phyloP scores from a whole-genome alignment of 2,888 invertebrate species.

The Andrena dorsata region DNA sequence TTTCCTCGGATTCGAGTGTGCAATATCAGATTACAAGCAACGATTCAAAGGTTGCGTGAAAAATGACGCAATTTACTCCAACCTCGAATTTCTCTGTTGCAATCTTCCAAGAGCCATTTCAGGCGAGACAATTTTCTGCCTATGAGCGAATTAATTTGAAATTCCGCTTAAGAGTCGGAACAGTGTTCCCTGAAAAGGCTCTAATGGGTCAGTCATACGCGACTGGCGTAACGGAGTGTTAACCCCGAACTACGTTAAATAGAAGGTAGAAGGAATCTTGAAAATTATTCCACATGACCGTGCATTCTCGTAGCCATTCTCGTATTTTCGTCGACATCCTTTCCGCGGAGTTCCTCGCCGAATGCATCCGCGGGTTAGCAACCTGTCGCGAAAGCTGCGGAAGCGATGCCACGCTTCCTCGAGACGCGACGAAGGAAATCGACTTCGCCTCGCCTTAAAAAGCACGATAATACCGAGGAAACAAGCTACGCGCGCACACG shows the following conservation, averaged over 20 bases:
- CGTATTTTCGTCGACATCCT: conserved; percentile 19
- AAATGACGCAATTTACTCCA: neutral
- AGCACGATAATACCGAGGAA: conserved; percentile 27
- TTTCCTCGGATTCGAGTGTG: neutral
- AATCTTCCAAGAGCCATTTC: neutral
- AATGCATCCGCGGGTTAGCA: neutral
- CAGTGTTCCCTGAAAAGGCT: too few relatives aligned
- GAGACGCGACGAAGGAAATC: conserved; percentile 38
- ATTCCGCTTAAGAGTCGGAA: too few relatives aligned
- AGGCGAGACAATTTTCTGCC: neutral
- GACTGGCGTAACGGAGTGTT: neutral
- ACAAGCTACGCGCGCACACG: neutral
- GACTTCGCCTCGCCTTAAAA: conserved; percentile 27
- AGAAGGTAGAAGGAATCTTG: neutral
- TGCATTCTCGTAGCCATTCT: neutral
- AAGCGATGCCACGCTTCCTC: conserved; percentile 12
- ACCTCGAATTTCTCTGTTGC: neutral
- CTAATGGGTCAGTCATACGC: too few relatives aligned
- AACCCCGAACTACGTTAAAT: neutral
- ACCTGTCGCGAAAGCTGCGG: conserved; percentile 29
- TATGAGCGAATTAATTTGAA: too few relatives aligned
- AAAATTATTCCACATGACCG: neutral
- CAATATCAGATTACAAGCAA: neutral
- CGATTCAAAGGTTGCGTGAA: neutral
- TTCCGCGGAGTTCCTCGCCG: conserved; percentile 4